Evolutionary conservation across 2,888 invertebrate genomes (phyloP).

Genomic region (Drosophila vallismaia): DNA sequence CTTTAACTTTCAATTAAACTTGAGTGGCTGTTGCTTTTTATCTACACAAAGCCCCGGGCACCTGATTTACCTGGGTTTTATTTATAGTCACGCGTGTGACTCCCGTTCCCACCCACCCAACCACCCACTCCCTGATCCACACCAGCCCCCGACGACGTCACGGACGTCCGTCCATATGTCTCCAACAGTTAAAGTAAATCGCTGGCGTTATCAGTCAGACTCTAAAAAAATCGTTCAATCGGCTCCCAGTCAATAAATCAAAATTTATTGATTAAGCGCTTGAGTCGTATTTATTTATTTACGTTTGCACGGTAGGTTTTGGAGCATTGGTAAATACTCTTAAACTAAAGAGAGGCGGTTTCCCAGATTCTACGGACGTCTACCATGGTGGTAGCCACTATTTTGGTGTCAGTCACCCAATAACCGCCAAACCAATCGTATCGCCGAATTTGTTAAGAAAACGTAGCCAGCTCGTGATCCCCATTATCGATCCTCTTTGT

Average conservation of each 20-base stretch:
- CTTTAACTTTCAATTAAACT: constrained; percentile 63
- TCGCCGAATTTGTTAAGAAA: constrained; percentile 22
- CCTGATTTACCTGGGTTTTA: constrained; percentile 19
- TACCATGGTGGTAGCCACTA: constrained; percentile 25
- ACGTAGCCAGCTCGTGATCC: constrained; percentile 21
- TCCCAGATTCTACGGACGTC: constrained; percentile 19
- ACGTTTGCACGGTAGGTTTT: constrained; percentile 30
- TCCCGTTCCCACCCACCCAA: constrained; percentile 22
- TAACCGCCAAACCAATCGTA: constrained; percentile 54
- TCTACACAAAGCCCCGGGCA: constrained; percentile 33
- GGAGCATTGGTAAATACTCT: constrained; percentile 17
- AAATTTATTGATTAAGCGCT: constrained; percentile 56
- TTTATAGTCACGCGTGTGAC: constrained; percentile 17
- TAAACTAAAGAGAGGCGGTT: neutral
- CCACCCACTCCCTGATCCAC: constrained; percentile 14
- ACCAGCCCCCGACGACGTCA: constrained; percentile 30
- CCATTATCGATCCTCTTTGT: constrained; percentile 55
- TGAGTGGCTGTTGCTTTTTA: constrained; percentile 50
- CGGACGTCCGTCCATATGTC: constrained; percentile 14
- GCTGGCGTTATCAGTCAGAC: constrained; percentile 47
- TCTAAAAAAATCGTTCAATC: constrained; percentile 22
- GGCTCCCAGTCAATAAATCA: constrained; percentile 61
- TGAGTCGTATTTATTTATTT: constrained; percentile 60
- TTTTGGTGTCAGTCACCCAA: constrained; percentile 53
- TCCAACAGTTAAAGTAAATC: constrained; percentile 10